phyloP scores from a whole-genome alignment of 2,797 vertebrate species.

The Pseudopleuronectes americanus region DNA sequence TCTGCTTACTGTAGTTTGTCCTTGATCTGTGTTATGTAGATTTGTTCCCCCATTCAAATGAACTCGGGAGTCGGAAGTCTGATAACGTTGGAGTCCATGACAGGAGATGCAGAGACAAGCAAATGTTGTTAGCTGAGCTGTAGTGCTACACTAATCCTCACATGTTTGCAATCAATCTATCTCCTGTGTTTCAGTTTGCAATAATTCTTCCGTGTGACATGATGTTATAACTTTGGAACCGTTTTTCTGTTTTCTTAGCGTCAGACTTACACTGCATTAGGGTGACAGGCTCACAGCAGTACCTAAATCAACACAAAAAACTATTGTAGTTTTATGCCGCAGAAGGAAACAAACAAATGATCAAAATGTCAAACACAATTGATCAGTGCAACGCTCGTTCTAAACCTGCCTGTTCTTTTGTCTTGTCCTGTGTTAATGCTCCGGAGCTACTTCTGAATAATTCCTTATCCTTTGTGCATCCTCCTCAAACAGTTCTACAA shows the following conservation, averaged over 20 bases:
- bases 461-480: too few species aligned
- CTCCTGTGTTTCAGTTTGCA: conserved; percentile 10
- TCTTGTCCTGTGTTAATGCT: too few species aligned
- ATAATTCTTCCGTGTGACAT: not conserved
- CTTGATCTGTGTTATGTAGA: conserved; percentile 73
- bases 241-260: not conserved
- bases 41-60: conserved; percentile 58
- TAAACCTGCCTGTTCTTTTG: not conserved
- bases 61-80: conserved; percentile 41
- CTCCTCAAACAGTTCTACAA: too few species aligned
- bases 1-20: conserved; percentile 49
- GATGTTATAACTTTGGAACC: not conserved
- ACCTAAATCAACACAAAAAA: conserved; percentile 5
- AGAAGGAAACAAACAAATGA: conserved; percentile 4
- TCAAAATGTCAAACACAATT: not conserved
- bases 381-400: not conserved
- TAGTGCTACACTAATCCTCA: conserved; percentile 17
- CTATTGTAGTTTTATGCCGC: not conserved
- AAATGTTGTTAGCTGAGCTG: conserved; percentile 28
- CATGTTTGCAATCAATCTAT: conserved; percentile 33
- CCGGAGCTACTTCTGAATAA: too few species aligned
- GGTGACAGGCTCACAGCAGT: not conserved
- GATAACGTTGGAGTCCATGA: conserved; percentile 49
- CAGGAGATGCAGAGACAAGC: conserved; percentile 29
- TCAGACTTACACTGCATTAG: not conserved